A percentile compares a stretch with the other conserved stretches of the same genome.
These are phyloP conservation scores for Nasonia longicornis DNA, from an alignment of 1,140 invertebrate genomes.

Conservation along the genomic window DNA sequence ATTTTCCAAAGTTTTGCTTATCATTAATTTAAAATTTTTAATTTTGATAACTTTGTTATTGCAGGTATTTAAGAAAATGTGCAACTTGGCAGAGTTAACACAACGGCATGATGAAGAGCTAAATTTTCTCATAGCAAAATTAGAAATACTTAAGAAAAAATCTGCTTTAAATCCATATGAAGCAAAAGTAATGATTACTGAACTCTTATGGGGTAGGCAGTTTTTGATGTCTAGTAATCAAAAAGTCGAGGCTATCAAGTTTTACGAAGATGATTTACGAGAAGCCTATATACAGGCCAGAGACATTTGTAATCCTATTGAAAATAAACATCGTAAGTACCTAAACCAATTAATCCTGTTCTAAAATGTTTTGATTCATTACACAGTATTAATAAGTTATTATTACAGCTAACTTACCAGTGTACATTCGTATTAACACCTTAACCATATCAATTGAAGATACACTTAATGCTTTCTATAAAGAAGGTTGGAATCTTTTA, in stretches of 20 bases:
- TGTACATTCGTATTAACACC: constrained; percentile 91
- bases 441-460: constrained; percentile 77
- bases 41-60: not conserved
- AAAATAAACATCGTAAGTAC: constrained; percentile 12
- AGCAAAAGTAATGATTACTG: constrained; percentile 81
- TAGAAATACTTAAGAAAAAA: constrained; percentile 75
- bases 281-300: constrained; percentile 64
- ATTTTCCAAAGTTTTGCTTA: not conserved
- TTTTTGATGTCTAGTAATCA: constrained; percentile 75
- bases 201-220: constrained; percentile 83
- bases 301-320: constrained; percentile 21
- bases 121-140: constrained; percentile 74
- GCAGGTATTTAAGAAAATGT: not conserved
- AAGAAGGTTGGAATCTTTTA: constrained; percentile 76
- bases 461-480: constrained; percentile 74
- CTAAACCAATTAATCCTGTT: not conserved
- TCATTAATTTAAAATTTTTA: too few relatives aligned
- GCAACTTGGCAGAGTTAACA: constrained; percentile 78
- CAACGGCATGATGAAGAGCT: constrained; percentile 76
- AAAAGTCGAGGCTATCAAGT: constrained; percentile 76
- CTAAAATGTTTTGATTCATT: not conserved
- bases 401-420: constrained; percentile 73
- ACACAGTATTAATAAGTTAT: not conserved
- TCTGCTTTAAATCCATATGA: constrained; percentile 77
- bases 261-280: constrained; percentile 73